Base-by-base conservation (phyloP, 2,888 invertebrate species). In the Caradrina clavipalpis region DNA sequence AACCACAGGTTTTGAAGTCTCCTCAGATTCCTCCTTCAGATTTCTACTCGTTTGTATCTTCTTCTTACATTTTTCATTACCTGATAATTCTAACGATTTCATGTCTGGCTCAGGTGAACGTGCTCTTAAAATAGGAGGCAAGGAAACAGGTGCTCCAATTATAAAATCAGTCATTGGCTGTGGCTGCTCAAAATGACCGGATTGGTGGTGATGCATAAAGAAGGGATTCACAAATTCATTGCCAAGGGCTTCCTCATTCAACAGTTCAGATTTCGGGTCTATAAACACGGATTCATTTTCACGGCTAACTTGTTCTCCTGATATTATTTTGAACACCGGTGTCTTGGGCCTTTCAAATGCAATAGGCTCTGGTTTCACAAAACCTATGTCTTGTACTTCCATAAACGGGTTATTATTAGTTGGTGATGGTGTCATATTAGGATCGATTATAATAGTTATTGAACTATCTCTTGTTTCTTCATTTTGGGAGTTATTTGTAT, bases 91-190 rank as follows among this genome's bases (percentile, higher is more conserved):
- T 55, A 92, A 85, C 21, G 92, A 90, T 76, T 91, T 90, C 77
- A 91, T 88, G 66, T 88, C 83, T 59, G 92, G 91, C 73, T 93
- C 92, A 55, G 93, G 93, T 49, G 94, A 88, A 31, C 92, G 80
- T 8, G 90, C 86, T 84, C 90, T 92, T 60, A 94, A 79, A 47
- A 93, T 85, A 8, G 94, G 94, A 26, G 95, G 95, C 19, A 95
- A 87, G 49, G 96, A 95, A 47, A 96, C 96, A n/a, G 96, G 96
- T 54, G 96, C 96, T 51, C 96, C 96, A 71, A 96, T 96, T 45
- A 94, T 95, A 80, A 96, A 96, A 81, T 96, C 94, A n/a, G 95
- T 88, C 21, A 90, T 82, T 0, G 91, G 92, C 49, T 22, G 26
- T 5, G 85, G 73, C 65, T 85, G 81, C 58, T 89, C 88, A 63